These are phyloP conservation scores for Cygnus atratus DNA, from an alignment of 2,113 vertebrate species.

Conservation along the genomic window DNA sequence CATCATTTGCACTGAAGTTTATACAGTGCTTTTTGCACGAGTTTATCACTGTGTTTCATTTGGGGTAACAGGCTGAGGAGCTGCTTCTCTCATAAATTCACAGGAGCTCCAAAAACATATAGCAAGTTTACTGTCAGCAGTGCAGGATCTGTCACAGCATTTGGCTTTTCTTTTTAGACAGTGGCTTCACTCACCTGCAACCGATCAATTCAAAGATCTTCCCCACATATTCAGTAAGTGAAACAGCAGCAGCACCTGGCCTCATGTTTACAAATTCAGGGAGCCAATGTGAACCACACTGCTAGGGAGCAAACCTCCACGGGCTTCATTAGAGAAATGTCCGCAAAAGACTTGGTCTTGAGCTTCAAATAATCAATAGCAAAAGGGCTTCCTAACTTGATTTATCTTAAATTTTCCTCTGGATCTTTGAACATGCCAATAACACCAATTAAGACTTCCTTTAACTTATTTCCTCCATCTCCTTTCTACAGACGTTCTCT, in stretches of 20 bases:
- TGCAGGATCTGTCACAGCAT: no score
- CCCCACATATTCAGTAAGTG: background rate
- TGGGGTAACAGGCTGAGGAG: background rate
- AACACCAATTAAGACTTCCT: background rate
- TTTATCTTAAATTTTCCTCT: background rate
- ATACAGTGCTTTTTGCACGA: background rate
- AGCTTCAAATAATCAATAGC: background rate
- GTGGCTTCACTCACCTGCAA: background rate
- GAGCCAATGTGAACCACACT: background rate
- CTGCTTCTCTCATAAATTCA: background rate
- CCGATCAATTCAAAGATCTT: background rate
- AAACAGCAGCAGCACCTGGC: background rate
- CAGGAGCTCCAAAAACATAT: no score
- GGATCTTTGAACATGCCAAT: background rate
- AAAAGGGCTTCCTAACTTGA: background rate
- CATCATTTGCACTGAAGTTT: background rate
- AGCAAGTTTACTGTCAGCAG: no score
- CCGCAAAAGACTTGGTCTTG: background rate
- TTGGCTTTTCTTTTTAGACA: background rate
- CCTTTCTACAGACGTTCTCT: background rate
- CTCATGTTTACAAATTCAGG: background rate
- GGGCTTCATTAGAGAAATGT: background rate
- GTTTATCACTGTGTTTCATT: background rate
- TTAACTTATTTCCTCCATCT: background rate
- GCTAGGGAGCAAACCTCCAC: background rate